Evolutionary conservation across 2,113 vertebrate genomes (phyloP), one percentile per base, ranked within the genome.

Genomic region (Silurus asotus): DNA sequence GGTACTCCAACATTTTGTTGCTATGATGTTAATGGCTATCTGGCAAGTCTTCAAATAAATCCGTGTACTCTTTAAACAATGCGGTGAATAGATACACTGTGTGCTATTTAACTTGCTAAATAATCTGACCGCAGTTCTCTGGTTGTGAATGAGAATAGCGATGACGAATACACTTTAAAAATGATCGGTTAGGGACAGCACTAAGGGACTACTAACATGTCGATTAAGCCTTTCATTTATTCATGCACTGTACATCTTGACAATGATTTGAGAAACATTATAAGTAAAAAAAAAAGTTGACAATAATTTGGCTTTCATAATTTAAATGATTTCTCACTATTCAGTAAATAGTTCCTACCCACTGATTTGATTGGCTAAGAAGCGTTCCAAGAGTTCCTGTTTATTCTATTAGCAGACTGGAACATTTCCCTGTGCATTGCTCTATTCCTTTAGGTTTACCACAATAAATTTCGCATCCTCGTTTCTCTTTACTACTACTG

Each of bases 1-100:
- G 20, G 58, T 28, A n/a, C 37, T 55, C 28, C 75, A 80, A 23
- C 1, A 59, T n/a, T 49, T 70, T 78, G 61, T 79, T 85, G 61
- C 62, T 20, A 14, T 67, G 75, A 64, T 78, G n/a, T 78, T 78
- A 85, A 78, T 84, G 55, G 61, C 72, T 28, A 45, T 56, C n/a
- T 78, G 61, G 25, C 82, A 59, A 56, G 17, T 56, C 25, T 45
- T 58, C 19, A 45, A 45, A 55, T 53, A 67, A 69, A 58, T 23
- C 62, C 69, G 14, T 28, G 8, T 6, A 11, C 62, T 51, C 13
- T 69, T 56, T 51, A 58, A 84, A 19, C 19, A 25, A 17, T 70
- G 81, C 56, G 49, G 8, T 72, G 67, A 15, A 72, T 59, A 56
- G 8, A 17, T 75, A 23, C 13, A 84, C n/a, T 20, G 58, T 37